A percentile compares a stretch with the other conserved stretches of the same genome.
These are phyloP conservation scores for Calameuta pallipes DNA, from an alignment of 2,888 invertebrate species.

Conservation along the genomic window DNA sequence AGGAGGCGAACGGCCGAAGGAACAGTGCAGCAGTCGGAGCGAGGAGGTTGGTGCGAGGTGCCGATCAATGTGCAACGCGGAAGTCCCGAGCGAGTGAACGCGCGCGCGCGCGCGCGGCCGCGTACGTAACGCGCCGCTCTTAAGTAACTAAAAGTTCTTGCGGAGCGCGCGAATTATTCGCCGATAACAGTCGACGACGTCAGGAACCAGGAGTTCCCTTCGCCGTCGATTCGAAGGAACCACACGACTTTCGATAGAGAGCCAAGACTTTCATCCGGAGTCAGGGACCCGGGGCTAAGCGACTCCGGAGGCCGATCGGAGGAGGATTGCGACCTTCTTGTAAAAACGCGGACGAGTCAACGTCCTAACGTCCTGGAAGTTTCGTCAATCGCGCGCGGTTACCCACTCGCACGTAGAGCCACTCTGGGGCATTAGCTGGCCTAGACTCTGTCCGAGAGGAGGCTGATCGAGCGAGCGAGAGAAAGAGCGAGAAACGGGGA, in stretches of 20 bases:
- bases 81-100: constrained; percentile 38
- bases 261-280: not conserved
- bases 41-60: constrained; percentile 28
- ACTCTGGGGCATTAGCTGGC: not conserved
- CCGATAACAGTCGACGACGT: not conserved
- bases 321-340: not conserved
- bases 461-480: constrained; percentile 19
- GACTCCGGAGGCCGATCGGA: not conserved
- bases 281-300: not conserved
- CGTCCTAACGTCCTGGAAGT: not conserved
- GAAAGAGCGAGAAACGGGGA: constrained; percentile 33
- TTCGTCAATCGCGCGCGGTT: not conserved
- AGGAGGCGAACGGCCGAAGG: not conserved
- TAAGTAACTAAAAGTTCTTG: constrained; percentile 36
- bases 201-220: not conserved
- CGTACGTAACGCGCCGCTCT: constrained; percentile 48
- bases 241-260: not conserved
- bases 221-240: not conserved
- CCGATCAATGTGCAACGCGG: constrained; percentile 54
- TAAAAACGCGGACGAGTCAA: constrained; percentile 6
- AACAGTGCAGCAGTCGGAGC: not conserved
- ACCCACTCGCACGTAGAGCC: not conserved
- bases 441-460: not conserved
- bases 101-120: constrained; percentile 42
- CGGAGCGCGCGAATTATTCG: not conserved